Evolutionary conservation across 2,113 vertebrate species (phyloP).

Genomic region (Meriones unguiculatus): DNA sequence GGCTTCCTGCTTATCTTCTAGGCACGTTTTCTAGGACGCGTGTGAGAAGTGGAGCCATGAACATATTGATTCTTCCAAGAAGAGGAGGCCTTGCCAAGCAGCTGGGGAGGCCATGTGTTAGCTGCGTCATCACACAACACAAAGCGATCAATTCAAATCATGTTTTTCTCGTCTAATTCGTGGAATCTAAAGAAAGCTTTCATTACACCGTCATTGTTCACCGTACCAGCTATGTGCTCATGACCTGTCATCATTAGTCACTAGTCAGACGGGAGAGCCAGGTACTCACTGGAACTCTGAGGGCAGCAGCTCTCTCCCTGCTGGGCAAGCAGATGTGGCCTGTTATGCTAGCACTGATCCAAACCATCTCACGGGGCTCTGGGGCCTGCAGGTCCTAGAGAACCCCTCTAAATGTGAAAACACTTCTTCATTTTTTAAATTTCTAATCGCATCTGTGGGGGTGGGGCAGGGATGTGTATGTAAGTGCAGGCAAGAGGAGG

Average conservation of each 20-base stretch:
- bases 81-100: background rate
- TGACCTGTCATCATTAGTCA: background rate
- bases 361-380: too few relatives aligned
- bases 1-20: background rate
- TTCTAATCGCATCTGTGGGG: background rate
- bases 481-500: background rate
- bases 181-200: conserved; percentile 37
- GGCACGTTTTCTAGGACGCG: background rate
- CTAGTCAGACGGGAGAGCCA: background rate
- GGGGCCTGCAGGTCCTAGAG: background rate
- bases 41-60: background rate
- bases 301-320: background rate
- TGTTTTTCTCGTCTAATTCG: background rate
- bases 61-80: background rate
- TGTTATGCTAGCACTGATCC: too few relatives aligned
- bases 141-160: conserved; percentile 35
- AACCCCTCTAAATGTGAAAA: background rate
- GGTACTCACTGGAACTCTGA: background rate
- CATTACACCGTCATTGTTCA: background rate
- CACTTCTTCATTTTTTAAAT: background rate
- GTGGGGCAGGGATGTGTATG: background rate
- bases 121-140: background rate
- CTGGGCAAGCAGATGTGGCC: background rate
- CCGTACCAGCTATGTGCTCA: background rate
- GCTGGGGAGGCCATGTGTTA: background rate